Conservation (phyloP, 2,797 vertebrate genomes). For the Sylvilagus floridanus region DNA sequence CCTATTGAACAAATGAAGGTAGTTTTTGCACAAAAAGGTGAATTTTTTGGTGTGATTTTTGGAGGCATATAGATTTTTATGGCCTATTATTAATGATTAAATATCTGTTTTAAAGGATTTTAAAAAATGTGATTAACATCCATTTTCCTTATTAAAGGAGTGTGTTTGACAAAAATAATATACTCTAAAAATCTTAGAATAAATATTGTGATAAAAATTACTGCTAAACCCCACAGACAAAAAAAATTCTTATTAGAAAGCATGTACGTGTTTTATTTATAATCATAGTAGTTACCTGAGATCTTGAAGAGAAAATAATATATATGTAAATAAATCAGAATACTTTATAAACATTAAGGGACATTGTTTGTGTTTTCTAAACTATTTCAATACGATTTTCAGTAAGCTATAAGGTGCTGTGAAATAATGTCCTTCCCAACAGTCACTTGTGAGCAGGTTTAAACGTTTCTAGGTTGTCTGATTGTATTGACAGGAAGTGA, state of each 20-base stretch:
- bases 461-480: conserved; percentile 59
- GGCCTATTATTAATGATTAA: conserved; percentile 18
- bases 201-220: conserved; percentile 40
- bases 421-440: conserved; percentile 25
- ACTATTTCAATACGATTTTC: conserved; percentile 41
- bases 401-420: neutral
- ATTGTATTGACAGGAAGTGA: conserved; percentile 49
- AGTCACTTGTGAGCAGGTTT: conserved; percentile 35
- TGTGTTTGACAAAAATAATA: conserved; percentile 38
- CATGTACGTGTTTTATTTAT: neutral
- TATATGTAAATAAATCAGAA: conserved; percentile 43
- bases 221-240: conserved; percentile 16
- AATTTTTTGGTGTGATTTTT: conserved; percentile 1
- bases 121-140: neutral
- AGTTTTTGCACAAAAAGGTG: neutral
- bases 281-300: neutral
- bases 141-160: conserved; percentile 12
- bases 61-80: neutral
- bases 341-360: conserved; percentile 26
- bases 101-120: conserved; percentile 1
- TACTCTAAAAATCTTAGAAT: neutral
- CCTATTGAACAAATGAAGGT: neutral
- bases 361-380: conserved; percentile 27
- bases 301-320: conserved; percentile 33
- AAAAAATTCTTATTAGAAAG: neutral